phyloP scores from a whole-genome alignment of 2,797 vertebrate species.

The Coccyzus lansbergi region DNA sequence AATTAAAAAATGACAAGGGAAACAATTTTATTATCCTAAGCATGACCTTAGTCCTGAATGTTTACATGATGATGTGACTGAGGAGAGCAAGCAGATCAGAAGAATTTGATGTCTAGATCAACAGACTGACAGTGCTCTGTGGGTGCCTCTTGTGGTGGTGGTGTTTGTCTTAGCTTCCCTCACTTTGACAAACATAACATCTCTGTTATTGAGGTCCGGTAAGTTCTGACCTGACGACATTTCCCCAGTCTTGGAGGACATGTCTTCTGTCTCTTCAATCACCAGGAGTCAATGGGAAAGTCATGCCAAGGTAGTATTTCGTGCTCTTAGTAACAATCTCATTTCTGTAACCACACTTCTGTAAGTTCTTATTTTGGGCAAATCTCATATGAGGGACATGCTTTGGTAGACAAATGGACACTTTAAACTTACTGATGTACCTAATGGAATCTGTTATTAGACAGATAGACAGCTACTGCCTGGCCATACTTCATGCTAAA shows the following conservation, averaged over 20 bases:
- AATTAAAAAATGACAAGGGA: background rate
- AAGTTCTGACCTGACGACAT: background rate
- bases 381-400: conserved; percentile 1
- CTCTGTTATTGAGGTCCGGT: background rate
- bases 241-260: background rate
- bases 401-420: background rate
- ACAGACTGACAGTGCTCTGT: background rate
- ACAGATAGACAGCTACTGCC: background rate
- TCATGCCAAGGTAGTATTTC: background rate
- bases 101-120: background rate
- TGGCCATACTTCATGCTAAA: background rate
- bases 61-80: background rate
- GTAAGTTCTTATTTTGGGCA: conserved; percentile 17
- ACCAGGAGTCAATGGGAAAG: background rate
- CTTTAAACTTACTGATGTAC: background rate
- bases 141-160: background rate
- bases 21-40: background rate
- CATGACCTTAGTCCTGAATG: background rate
- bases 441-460: background rate
- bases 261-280: background rate
- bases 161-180: background rate
- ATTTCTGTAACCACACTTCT: conserved; percentile 18
- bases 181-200: background rate
- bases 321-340: background rate
- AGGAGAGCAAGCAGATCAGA: background rate